These are phyloP conservation scores for Dysdera silvatica DNA, from an alignment of 1,140 invertebrate species.

Conservation along the genomic window DNA sequence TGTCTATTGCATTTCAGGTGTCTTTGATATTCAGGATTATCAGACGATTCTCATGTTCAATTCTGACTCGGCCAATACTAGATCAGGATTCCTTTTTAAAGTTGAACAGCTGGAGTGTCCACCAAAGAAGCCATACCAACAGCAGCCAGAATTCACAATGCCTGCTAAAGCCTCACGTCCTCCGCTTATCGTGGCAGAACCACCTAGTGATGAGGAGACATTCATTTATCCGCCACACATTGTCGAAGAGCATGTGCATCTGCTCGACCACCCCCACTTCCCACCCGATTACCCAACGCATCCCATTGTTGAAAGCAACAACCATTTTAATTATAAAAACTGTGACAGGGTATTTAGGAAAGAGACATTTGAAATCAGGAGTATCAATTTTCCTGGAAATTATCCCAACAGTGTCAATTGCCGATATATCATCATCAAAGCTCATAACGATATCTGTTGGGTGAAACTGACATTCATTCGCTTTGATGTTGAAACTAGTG, in stretches of 20 bases:
- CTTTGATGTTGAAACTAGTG: slow-evolving; percentile 25
- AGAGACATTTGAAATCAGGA: slow-evolving; percentile 20
- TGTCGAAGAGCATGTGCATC: slow-evolving; percentile 14
- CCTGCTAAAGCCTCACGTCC: not conserved
- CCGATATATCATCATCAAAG: slow-evolving; percentile 25
- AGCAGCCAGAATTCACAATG: not conserved
- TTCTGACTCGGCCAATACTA: slow-evolving; percentile 28
- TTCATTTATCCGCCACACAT: not conserved
- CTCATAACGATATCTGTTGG: slow-evolving; percentile 21
- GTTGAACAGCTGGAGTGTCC: slow-evolving; percentile 35
- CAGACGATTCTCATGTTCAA: slow-evolving; percentile 33
- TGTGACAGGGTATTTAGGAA: slow-evolving; percentile 25
- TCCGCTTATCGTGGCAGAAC: not conserved
- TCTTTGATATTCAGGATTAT: slow-evolving; percentile 31
- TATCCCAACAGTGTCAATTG: slow-evolving; percentile 30
- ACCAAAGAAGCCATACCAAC: not conserved
- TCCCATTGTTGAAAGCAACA: too few relatives aligned
- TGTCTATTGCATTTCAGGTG: slow-evolving; percentile 15
- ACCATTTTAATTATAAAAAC: not conserved
- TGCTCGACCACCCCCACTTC: slow-evolving; percentile 15
- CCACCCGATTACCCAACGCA: too few relatives aligned
- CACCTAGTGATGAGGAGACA: not conserved
- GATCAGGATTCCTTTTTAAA: slow-evolving; percentile 33
- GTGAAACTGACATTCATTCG: slow-evolving; percentile 25
- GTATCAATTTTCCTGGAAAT: slow-evolving; percentile 27